These are phyloP conservation scores for Carassius auratus DNA, from an alignment of 2,113 vertebrate species.

Conservation along the genomic window DNA sequence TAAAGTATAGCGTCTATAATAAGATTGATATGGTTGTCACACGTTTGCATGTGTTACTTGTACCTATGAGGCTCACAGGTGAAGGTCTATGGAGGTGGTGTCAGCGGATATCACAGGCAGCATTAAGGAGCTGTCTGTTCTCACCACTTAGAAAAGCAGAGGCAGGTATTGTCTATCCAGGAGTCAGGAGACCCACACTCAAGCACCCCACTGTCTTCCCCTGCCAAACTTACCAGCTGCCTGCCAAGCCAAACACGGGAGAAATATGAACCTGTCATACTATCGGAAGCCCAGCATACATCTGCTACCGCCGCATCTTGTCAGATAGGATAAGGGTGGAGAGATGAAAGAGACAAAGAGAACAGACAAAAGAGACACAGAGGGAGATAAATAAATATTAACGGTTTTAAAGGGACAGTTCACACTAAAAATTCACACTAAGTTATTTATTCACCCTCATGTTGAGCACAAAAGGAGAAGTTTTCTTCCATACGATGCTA, in stretches of 20 bases:
- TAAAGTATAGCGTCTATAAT: not conserved
- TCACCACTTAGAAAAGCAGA: not conserved
- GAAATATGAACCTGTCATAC: constrained; percentile 41
- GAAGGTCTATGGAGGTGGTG: constrained; percentile 22
- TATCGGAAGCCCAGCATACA: constrained; percentile 21
- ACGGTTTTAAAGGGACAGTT: not conserved
- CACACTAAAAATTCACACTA: not conserved
- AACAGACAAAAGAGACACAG: not conserved
- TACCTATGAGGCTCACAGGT: constrained; percentile 20
- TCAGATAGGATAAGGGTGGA: constrained; percentile 23
- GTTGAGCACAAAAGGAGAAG: not conserved
- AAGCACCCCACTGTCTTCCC: constrained; percentile 21
- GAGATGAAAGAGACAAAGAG: not conserved
- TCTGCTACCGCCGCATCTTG: not conserved
- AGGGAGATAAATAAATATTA: constrained; percentile 9
- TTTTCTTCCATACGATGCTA: not conserved
- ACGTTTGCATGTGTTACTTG: constrained; percentile 16
- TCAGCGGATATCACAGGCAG: constrained; percentile 36
- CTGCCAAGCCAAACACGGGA: constrained; percentile 26
- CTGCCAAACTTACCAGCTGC: constrained; percentile 34
- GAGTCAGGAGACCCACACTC: constrained; percentile 26
- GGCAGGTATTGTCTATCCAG: constrained; percentile 26
- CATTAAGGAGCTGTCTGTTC: constrained; percentile 43
- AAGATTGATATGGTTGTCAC: constrained; percentile 20
- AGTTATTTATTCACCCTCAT: not conserved